Evolutionary conservation across 2,113 vertebrate genomes (phyloP), one percentile per base, ranked within the genome.

Genomic region (Brachirus orientalis): DNA sequence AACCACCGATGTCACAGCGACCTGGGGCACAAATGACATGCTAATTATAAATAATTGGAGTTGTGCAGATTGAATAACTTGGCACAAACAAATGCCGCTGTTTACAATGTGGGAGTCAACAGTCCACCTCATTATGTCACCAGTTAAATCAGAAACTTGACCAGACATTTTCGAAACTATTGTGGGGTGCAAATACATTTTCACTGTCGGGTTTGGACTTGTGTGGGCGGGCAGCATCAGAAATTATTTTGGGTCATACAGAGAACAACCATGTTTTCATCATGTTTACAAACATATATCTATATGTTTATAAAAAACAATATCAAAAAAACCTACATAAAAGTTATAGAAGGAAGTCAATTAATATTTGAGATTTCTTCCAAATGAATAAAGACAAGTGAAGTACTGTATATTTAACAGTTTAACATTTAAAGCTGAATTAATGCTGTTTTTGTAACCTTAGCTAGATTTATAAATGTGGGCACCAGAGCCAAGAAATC

Each of bases 11-110:
- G 75, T 72, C 0, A 4, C 75, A 10, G 55, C 72, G 77, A 82
- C 87, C 80, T 7, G 65, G 58, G 68, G 71, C 81, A 61, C 58
- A 71, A 77, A 69, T 58, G 64, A 80, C 80, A 65, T 3, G 41
- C 44, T 82, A 84, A 87, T 85, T 76, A 84, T 77, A 69, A 87
- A 80, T 84, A 84, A 87, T 76, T 88, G 73, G 72, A 47, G 74
- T 63, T 38, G 14, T 38, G 55, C 69, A 60, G 56, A 61, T 76
- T 73, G 59, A 69, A 71, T 72, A 64, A 61, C 38, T 80, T 60
- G 62, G 71, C 79, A 64, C 51, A 62, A 75, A 73, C 63, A 74
- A 82, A 51, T 35, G 62, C 20, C 2, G 50, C 22, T 82, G 78
- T 84, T 80, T 76, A 62, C 52, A 59, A 63, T 62, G 50, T 28